Percentiles rank a stretch among this genome's conserved stretches.
phyloP scores from a whole-genome alignment of 2,113 vertebrate genomes.

The Indicator maculatus region DNA sequence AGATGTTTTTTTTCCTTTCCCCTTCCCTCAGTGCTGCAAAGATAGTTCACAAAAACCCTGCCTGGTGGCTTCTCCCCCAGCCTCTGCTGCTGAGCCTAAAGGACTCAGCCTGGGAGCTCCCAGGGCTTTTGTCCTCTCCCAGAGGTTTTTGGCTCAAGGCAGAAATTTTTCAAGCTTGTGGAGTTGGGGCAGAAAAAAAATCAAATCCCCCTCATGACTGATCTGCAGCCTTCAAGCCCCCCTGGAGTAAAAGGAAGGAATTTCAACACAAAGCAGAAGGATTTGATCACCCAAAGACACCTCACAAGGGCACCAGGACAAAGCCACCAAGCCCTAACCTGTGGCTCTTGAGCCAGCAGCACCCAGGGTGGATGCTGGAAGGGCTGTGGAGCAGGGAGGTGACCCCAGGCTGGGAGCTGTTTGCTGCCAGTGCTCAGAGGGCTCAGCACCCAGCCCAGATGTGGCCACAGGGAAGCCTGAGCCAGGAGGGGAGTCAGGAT shows the following conservation, averaged over 20 bases:
- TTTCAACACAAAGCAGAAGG: not conserved
- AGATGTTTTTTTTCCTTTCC: not conserved
- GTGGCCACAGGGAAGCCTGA: not conserved
- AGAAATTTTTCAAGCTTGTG: not conserved
- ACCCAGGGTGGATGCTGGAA: not conserved
- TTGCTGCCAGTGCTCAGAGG: not conserved
- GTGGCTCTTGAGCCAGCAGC: not conserved
- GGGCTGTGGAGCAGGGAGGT: not conserved
- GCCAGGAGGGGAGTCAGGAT: rapidly evolving
- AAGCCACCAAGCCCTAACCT: rapidly evolving
- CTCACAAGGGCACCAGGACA: rapidly evolving
- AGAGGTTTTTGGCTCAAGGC: too few species aligned
- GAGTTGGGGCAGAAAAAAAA: not conserved
- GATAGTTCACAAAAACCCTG: slow-evolving; percentile 46
- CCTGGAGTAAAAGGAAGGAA: not conserved
- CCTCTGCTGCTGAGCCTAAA: too few species aligned
- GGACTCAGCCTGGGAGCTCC: not conserved
- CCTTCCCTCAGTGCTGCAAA: not conserved
- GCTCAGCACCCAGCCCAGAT: not conserved
- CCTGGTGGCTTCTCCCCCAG: not conserved
- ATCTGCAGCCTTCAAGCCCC: rapidly evolving
- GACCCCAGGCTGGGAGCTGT: too few species aligned
- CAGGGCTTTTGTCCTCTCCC: too few species aligned
- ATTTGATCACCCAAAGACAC: rapidly evolving
- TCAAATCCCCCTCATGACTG: too few species aligned